These are phyloP conservation scores for Phylloscopus trochilus DNA, from an alignment of 2,113 vertebrate species.

Conservation along the genomic window DNA sequence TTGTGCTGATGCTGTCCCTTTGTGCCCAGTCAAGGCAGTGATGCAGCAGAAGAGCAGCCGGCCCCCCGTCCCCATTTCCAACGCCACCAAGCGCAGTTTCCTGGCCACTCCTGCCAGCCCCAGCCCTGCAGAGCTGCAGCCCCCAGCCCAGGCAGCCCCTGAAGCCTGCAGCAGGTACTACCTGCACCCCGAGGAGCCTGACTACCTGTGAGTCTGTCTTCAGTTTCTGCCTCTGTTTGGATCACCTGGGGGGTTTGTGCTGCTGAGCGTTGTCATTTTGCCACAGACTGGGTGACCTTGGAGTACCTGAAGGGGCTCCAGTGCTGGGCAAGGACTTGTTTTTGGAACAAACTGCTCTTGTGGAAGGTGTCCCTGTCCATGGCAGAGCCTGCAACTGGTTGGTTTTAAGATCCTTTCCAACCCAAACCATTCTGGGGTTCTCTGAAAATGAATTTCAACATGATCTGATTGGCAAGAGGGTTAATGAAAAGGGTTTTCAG, in stretches of 20 bases:
- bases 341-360: background rate
- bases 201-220: slow-evolving; percentile 80
- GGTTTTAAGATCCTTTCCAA: background rate
- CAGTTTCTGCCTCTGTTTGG: rapidly evolving
- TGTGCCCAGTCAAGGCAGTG: slow-evolving; percentile 77
- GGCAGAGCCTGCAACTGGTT: background rate
- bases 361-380: background rate
- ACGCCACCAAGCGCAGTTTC: slow-evolving; percentile 86
- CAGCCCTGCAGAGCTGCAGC: slow-evolving; percentile 65
- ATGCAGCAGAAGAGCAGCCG: slow-evolving; percentile 83
- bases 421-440: background rate
- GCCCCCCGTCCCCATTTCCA: slow-evolving; percentile 82
- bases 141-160: background rate
- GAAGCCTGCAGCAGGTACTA: slow-evolving; percentile 84
- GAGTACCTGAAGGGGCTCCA: background rate
- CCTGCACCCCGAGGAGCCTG: slow-evolving; percentile 84
- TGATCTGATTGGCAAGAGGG: background rate
- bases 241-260: background rate
- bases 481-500: background rate
- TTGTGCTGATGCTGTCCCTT: background rate
- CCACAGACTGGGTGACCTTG: background rate
- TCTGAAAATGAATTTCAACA: background rate
- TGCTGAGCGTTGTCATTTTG: background rate
- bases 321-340: background rate
- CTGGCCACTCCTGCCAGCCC: slow-evolving; percentile 70